Conservation (phyloP, 2,888 invertebrate species). For the Blastobasis adustella region DNA sequence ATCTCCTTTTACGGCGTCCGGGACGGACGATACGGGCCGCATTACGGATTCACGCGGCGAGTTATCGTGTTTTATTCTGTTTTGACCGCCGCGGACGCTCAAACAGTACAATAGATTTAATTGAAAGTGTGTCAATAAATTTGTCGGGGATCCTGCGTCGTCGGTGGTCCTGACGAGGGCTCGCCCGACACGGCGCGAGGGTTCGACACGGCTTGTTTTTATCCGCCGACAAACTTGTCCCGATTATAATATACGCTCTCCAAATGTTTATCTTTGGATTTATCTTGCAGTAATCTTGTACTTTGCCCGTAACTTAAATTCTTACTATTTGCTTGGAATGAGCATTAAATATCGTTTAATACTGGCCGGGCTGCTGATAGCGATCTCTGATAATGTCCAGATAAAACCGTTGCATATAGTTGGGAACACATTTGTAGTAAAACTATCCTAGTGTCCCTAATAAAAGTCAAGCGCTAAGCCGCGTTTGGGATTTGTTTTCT, state of each 20-base stretch:
- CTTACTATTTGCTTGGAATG: too few relatives aligned
- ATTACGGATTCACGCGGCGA: slow-evolving; percentile 63
- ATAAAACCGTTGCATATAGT: too few relatives aligned
- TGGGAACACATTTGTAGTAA: not conserved
- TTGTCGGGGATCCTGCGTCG: slow-evolving; percentile 59
- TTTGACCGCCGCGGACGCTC: slow-evolving; percentile 60
- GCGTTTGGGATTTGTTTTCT: slow-evolving; percentile 56
- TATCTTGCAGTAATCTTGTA: slow-evolving; percentile 41
- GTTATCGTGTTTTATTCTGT: slow-evolving; percentile 70
- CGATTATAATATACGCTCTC: slow-evolving; percentile 57
- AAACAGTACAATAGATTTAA: slow-evolving; percentile 67
- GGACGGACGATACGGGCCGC: slow-evolving; percentile 53
- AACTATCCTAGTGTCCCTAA: not conserved
- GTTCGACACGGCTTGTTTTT: slow-evolving; percentile 58
- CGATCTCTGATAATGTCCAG: too few relatives aligned
- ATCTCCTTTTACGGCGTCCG: slow-evolving; percentile 70
- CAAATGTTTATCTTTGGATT: slow-evolving; percentile 47
- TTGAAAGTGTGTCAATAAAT: slow-evolving; percentile 75
- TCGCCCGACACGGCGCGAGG: slow-evolving; percentile 34
- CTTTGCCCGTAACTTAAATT: slow-evolving; percentile 12
- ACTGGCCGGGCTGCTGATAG: too few relatives aligned
- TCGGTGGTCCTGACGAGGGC: slow-evolving; percentile 63
- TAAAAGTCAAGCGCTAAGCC: slow-evolving; percentile 5
- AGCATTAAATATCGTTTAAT: too few relatives aligned
- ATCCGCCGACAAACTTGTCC: slow-evolving; percentile 58